phyloP scores from a whole-genome alignment of 2,113 vertebrate genomes.

The Lipophrys pholis region DNA sequence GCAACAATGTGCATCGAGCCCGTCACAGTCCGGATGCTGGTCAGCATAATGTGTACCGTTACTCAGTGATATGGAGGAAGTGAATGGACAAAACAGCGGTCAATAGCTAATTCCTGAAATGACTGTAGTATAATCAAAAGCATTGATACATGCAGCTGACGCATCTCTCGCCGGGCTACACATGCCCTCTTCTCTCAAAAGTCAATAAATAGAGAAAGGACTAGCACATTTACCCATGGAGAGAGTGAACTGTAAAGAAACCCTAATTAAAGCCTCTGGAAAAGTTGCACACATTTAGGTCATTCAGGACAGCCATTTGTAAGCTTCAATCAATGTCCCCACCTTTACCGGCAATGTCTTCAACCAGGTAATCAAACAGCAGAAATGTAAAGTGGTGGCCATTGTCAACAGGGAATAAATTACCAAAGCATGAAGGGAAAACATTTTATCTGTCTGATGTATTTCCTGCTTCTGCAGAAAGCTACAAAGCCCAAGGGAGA shows the following conservation, averaged over 20 bases:
- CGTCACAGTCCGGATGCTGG: slow-evolving; percentile 55
- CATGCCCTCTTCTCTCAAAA: slow-evolving; percentile 28
- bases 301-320: slow-evolving; percentile 29
- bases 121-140: slow-evolving; percentile 70
- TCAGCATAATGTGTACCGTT: slow-evolving; percentile 63
- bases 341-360: slow-evolving; percentile 35
- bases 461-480: slow-evolving; percentile 79
- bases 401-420: slow-evolving; percentile 78
- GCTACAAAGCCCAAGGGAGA: slow-evolving; percentile 75
- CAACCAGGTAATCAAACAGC: slow-evolving; percentile 68
- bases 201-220: slow-evolving; percentile 62
- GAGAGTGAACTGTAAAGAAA: slow-evolving; percentile 51
- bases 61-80: slow-evolving; percentile 55
- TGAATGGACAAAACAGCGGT: slow-evolving; percentile 50
- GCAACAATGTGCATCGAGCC: slow-evolving; percentile 70
- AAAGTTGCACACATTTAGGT: slow-evolving; percentile 50
- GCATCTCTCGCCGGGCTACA: slow-evolving; percentile 55
- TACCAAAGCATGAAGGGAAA: slow-evolving; percentile 74
- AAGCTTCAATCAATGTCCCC: slow-evolving; percentile 36
- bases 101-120: slow-evolving; percentile 72
- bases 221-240: slow-evolving; percentile 27
- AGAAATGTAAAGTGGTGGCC: slow-evolving; percentile 65
- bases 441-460: slow-evolving; percentile 79
- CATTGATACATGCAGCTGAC: slow-evolving; percentile 62
- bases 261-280: slow-evolving; percentile 49